Conservation (phyloP, 2,797 vertebrate genomes). For the Eidolon dupreanum region DNA sequence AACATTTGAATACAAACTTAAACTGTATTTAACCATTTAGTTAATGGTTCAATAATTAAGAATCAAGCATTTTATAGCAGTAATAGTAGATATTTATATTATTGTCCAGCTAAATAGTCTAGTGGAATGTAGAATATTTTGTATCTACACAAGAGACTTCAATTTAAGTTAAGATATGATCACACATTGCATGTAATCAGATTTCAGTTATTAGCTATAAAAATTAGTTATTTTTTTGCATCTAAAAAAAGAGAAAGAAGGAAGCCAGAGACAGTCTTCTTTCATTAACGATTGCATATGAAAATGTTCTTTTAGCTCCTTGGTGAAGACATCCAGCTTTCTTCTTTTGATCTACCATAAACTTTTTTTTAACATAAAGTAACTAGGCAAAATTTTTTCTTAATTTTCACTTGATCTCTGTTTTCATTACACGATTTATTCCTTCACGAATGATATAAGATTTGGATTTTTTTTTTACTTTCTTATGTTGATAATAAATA, state of each 20-base stretch:
- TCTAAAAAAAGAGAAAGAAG: background rate
- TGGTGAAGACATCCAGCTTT: background rate
- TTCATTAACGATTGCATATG: background rate
- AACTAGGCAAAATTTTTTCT: background rate
- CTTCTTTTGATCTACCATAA: background rate
- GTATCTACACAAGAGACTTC: background rate
- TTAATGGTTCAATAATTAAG: background rate
- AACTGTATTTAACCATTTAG: background rate
- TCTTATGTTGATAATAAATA: background rate
- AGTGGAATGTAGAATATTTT: background rate
- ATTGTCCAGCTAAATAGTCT: background rate
- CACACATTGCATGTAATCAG: background rate
- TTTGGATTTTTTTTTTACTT: background rate
- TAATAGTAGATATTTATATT: background rate
- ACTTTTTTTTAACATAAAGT: background rate
- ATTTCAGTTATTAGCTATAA: background rate
- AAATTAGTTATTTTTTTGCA: background rate
- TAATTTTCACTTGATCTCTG: slow-evolving; percentile 40
- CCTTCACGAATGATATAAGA: background rate
- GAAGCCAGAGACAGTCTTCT: background rate
- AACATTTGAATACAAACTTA: background rate
- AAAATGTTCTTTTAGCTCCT: slow-evolving; percentile 18
- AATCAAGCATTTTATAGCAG: background rate
- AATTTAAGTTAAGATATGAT: slow-evolving; percentile 1
- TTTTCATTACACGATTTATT: background rate